Base-by-base conservation (phyloP, 2,888 invertebrate species). In the Leptopilina drosophilae region DNA sequence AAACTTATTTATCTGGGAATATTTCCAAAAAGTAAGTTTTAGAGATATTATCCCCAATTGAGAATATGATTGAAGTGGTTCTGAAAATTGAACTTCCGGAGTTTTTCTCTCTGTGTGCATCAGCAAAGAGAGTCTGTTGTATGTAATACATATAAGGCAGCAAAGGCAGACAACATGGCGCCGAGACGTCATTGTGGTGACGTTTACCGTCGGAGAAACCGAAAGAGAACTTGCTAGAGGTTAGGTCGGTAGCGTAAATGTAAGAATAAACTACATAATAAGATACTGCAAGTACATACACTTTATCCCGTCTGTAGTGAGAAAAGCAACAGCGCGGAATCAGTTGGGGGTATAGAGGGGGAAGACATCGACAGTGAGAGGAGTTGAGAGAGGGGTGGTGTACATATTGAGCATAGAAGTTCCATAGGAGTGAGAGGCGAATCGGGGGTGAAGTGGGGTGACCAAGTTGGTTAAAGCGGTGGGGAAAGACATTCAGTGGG, bases 121-220 rank as follows among this genome's bases (percentile, higher is more conserved):
- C 11, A 11, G 49, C 11, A 49, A 9, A 2, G 20, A 20, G 20
- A 12, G 49, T 11, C 49, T 49, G 49, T 49, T 49, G 11, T 49
- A 49, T 49, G 49, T 49, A 49, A 49, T 49, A 49, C 49, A 49
- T 49, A 49, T 77, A 78, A 78, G 82, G 59, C 77, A 82, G 67
- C 81, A 78, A 78, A 78, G 83, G 85, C 89, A 91, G 91, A 91
- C 91, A 91, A 91, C 88, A 91, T 91, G 91, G 91, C 91, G 91
- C 91, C 91, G 90, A 85, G 86, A 79, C 87, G 86, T 87, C 87
- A 88, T 84, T 87, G 88, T 86, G 85, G 82, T 85, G 90, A 90
- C 90, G 90, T 90, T 88, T 87, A 85, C 88, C 88, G 49, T 49
- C 49, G 49, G 49, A 49, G 82, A 77, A 78, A 33, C 8, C 8